Base-by-base conservation (phyloP, 2,888 invertebrate species). In the Patella depressa region DNA sequence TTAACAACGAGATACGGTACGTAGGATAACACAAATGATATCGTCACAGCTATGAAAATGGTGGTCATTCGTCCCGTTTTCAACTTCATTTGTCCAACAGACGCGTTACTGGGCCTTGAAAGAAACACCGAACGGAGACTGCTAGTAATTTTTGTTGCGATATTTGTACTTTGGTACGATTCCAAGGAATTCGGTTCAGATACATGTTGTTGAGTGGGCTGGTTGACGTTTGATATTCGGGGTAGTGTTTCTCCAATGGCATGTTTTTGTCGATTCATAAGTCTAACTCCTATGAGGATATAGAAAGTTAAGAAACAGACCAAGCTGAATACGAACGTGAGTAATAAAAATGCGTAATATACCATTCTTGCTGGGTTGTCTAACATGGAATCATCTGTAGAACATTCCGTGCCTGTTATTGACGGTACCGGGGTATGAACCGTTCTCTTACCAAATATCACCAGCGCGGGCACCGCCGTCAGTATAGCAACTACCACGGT, bases 31-130 rank as follows among this genome's bases (percentile, higher is more conserved):
- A 87, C 84, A 78, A 87, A 86, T 3, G 84, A 81, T 17, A 83
- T 82, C 11, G 88, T 86, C 24, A 87, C 85, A 4, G 85, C 84
- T 72, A 87, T 80, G 79, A 88, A 88, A 54, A 88, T 87, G 65
- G 80, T 82, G 1, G 88, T 87, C 45, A 87, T 86, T 55, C 86
- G 77, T 0, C 86, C 78, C 9, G 85, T 85, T 71, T 83, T 82
- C 12, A 83, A 78, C 71, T 79, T 76, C 17, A 81, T 74, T 54
- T 75, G 79, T 0, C 78, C 78, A 73, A 78, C 53, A 1, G 59
- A 57, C 0, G 24, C 24, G 19, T 65, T 24, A 11, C 24, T 24
- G 14, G 19, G 11, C 19, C 24, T 19, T 12, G 65, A 19, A 19
- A 24, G 14, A 24, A 24, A 24, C 65, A 19, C 3, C 19, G 24